A percentile compares a stretch with the other conserved stretches of the same genome.
These are phyloP conservation scores for Parnassius apollo DNA, from an alignment of 2,888 invertebrate genomes.

Conservation along the genomic window DNA sequence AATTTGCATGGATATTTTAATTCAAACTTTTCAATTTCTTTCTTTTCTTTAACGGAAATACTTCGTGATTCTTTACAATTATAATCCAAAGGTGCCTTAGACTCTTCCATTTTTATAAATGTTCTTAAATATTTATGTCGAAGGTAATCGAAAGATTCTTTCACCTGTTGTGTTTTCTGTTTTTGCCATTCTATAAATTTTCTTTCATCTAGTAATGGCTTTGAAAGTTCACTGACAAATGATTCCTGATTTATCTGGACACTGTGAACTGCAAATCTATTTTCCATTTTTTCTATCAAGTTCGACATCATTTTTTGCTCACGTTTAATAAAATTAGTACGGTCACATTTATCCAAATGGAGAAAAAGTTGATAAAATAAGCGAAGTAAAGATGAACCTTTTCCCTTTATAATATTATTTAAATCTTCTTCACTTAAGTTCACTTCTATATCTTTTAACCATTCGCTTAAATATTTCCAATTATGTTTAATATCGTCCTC, in stretches of 20 bases:
- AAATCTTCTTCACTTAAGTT: slow-evolving; percentile 65
- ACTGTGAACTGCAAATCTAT: slow-evolving; percentile 59
- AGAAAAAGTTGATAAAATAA: slow-evolving; percentile 83
- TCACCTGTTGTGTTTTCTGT: slow-evolving; percentile 67
- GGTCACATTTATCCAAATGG: slow-evolving; percentile 80
- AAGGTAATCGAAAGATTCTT: slow-evolving; percentile 64
- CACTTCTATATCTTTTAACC: slow-evolving; percentile 78
- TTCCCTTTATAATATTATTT: slow-evolving; percentile 70
- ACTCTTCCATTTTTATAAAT: slow-evolving; percentile 54
- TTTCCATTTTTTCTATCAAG: slow-evolving; percentile 61
- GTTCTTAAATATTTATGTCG: slow-evolving; percentile 67
- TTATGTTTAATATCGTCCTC: slow-evolving; percentile 71
- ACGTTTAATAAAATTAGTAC: slow-evolving; percentile 75
- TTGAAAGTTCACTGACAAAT: slow-evolving; percentile 64
- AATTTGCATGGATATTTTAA: slow-evolving; percentile 57
- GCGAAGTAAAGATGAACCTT: slow-evolving; percentile 73
- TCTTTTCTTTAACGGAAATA: slow-evolving; percentile 44
- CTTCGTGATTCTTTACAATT: slow-evolving; percentile 35
- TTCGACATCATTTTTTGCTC: slow-evolving; percentile 67
- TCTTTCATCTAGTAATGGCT: slow-evolving; percentile 66
- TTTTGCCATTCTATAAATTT: slow-evolving; percentile 82
- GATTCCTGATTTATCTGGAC: slow-evolving; percentile 54
- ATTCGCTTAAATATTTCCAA: slow-evolving; percentile 72
- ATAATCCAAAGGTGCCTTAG: slow-evolving; percentile 41
- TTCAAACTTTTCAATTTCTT: slow-evolving; percentile 62